Percentiles rank a stretch among this genome's conserved stretches.
Evolutionary conservation across 2,888 invertebrate species (phyloP).

Genomic region (Macrosiphum euphorbiae): DNA sequence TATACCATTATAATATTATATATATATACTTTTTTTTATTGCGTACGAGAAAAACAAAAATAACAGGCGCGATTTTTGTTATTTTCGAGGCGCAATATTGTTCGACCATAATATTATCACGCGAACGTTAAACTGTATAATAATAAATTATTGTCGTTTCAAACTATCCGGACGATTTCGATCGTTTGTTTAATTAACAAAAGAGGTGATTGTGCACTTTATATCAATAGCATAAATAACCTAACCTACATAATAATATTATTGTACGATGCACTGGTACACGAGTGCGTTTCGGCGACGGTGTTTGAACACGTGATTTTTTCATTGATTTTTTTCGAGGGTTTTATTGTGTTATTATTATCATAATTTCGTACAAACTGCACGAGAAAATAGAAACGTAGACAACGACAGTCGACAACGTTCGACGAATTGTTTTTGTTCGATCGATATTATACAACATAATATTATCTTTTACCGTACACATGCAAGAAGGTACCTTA

Average conservation of each 20-base stretch:
- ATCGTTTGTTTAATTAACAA: neutral
- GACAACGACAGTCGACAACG: neutral
- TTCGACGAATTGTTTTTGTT: neutral
- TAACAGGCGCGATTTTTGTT: neutral
- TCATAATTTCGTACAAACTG: neutral
- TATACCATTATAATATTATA: neutral
- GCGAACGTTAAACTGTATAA: neutral
- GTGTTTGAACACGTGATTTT: neutral
- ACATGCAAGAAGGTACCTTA: neutral
- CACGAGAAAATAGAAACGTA: neutral
- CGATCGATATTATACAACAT: neutral
- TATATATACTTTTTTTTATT: neutral
- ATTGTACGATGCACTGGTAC: neutral
- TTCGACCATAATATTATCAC: neutral
- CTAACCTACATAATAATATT: neutral
- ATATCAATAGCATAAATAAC: neutral
- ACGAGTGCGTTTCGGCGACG: neutral
- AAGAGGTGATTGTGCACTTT: neutral
- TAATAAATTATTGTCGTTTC: neutral
- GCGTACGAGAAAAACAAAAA: neutral
- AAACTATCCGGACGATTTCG: neutral
- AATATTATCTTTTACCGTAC: neutral
- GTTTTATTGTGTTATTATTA: neutral
- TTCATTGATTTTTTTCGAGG: neutral
- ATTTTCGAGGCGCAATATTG: neutral